Conservation (phyloP, 1,140 invertebrate species). For the Zaprionus lachaisei region DNA sequence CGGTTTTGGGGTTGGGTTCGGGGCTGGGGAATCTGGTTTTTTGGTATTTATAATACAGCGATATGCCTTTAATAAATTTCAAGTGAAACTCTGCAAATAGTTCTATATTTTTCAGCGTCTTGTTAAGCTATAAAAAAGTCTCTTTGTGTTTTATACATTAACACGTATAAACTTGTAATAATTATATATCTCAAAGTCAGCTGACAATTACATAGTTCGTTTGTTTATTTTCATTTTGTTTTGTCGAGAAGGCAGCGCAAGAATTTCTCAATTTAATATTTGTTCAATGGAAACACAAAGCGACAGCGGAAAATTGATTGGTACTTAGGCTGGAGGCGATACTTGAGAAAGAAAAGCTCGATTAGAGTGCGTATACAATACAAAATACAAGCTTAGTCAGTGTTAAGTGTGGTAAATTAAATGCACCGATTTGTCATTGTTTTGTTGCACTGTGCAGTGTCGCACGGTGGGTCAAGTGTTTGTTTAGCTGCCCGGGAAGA, state of each 20-base stretch:
- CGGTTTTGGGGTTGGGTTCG: background rate
- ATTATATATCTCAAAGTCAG: conserved; percentile 51
- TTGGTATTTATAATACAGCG: conserved; percentile 81
- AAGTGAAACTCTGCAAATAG: conserved; percentile 65
- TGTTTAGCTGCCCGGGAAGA: conserved; percentile 31
- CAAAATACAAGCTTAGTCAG: conserved; percentile 39
- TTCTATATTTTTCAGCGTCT: conserved; percentile 68
- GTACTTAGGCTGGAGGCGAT: background rate
- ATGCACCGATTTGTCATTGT: conserved; percentile 71
- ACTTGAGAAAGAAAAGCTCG: conserved; percentile 8
- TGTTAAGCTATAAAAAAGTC: conserved; percentile 47
- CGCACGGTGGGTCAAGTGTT: conserved; percentile 70
- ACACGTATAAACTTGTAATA: conserved; percentile 37
- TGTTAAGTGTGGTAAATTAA: conserved; percentile 58
- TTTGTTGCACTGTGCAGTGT: conserved; percentile 50
- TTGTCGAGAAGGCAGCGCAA: conserved; percentile 29
- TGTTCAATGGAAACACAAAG: background rate
- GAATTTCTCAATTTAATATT: conserved; percentile 23
- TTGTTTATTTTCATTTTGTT: background rate
- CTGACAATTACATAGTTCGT: conserved; percentile 30
- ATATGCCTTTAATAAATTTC: conserved; percentile 78
- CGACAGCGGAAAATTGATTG: background rate
- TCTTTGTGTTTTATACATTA: conserved; percentile 23
- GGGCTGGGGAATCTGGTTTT: conserved; percentile 3
- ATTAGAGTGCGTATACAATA: conserved; percentile 55